Evolutionary conservation across 1,140 invertebrate genomes (phyloP).

Genomic region (Drosophila kohkoa): DNA sequence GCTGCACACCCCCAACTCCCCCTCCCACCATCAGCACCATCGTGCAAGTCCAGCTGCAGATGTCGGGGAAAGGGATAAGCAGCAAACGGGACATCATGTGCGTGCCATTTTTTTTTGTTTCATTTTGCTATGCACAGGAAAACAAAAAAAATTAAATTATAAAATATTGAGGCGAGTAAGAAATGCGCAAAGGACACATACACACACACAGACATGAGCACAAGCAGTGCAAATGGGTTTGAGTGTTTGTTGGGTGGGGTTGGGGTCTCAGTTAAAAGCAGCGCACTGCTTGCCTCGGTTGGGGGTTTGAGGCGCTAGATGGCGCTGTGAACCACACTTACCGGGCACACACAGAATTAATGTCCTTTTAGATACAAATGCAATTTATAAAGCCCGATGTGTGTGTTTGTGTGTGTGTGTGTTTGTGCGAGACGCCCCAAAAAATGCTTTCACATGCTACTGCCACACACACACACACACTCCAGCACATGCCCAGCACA

Average conservation of each 20-base stretch:
- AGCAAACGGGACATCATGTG: conserved; percentile 70
- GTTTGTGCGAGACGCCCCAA: conserved; percentile 42
- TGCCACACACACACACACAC: conserved; percentile 22
- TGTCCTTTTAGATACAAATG: conserved; percentile 79
- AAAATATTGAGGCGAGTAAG: conserved; percentile 79
- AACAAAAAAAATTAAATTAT: conserved; percentile 68
- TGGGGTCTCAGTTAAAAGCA: not conserved
- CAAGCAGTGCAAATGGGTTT: conserved; percentile 34
- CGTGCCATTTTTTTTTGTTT: conserved; percentile 41
- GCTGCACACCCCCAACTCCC: not conserved
- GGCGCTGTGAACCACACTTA: conserved; percentile 47
- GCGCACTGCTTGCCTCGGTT: conserved; percentile 32
- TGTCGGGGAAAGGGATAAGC: conserved; percentile 70
- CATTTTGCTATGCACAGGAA: conserved; percentile 6
- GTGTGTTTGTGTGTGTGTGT: conserved; percentile 11
- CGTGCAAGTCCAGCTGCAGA: conserved; percentile 11
- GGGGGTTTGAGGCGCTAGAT: conserved; percentile 28
- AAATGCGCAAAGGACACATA: conserved; percentile 67
- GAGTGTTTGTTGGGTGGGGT: conserved; percentile 1
- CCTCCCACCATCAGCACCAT: not conserved
- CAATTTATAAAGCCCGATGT: conserved; percentile 64
- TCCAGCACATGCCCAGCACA: not conserved
- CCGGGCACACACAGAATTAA: conserved; percentile 60
- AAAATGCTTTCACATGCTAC: conserved; percentile 70
- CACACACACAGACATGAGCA: conserved; percentile 12